A percentile compares a stretch with the other conserved stretches of the same genome.
Conservation (phyloP, 2,888 invertebrate species). For the Meloe dianella region DNA sequence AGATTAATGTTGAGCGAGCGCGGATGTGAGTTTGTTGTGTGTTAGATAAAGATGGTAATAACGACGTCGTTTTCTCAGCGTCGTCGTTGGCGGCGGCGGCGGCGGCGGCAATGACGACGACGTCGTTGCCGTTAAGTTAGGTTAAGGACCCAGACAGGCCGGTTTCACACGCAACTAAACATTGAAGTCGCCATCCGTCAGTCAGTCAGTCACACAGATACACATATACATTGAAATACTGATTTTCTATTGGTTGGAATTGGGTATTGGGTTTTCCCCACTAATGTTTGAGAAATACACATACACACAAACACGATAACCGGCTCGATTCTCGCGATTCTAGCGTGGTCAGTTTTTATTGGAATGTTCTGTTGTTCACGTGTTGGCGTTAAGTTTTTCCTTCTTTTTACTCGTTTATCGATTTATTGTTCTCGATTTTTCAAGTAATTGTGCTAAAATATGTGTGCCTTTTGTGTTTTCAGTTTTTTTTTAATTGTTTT, state of each 20-base stretch:
- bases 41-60: neutral
- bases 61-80: neutral
- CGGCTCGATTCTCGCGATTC: conserved; percentile 46
- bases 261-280: conserved; percentile 36
- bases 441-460: neutral
- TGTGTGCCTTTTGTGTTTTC: neutral
- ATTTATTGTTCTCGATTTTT: conserved; percentile 17
- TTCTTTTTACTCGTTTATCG: conserved; percentile 16
- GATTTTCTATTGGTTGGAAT: neutral
- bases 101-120: conserved; percentile 36
- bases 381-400: neutral
- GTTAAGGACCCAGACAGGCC: conserved; percentile 62
- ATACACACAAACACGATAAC: conserved; percentile 29
- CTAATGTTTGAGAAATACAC: conserved; percentile 30
- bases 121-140: conserved; percentile 59
- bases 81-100: conserved; percentile 35
- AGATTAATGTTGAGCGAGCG: neutral
- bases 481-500: neutral
- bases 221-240: neutral
- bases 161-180: conserved; percentile 54
- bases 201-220: neutral
- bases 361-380: conserved; percentile 12
- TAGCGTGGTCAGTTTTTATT: conserved; percentile 51
- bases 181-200: conserved; percentile 6
- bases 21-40: neutral